phyloP scores from a whole-genome alignment of 2,797 vertebrate genomes.

The Microtus obscurus region DNA sequence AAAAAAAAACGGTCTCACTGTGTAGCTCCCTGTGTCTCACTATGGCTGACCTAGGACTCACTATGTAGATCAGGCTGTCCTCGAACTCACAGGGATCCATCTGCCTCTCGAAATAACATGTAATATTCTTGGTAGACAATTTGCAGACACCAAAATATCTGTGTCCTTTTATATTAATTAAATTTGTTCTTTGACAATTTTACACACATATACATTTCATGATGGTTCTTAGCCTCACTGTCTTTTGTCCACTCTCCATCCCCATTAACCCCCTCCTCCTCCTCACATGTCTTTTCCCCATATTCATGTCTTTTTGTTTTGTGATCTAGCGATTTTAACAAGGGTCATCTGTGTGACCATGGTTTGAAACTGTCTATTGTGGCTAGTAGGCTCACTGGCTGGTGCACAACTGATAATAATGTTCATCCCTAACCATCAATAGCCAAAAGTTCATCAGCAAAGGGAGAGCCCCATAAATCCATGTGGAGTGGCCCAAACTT shows the following conservation, averaged over 20 bases:
- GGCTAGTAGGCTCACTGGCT: neutral
- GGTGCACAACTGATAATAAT: neutral
- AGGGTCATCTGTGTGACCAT: neutral
- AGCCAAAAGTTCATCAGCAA: neutral
- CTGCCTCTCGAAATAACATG: neutral
- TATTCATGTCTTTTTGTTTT: neutral
- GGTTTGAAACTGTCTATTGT: neutral
- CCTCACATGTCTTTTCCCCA: neutral
- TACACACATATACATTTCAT: neutral
- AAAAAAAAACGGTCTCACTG: neutral
- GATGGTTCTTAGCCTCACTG: neutral
- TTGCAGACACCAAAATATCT: neutral
- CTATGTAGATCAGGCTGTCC: neutral
- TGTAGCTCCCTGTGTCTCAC: neutral
- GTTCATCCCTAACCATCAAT: neutral
- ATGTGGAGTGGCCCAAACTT: neutral
- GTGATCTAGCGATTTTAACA: neutral
- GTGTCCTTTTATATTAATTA: neutral
- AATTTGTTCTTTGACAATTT: neutral
- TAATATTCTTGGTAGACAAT: neutral
- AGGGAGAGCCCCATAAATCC: too few relatives aligned
- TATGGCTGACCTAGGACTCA: neutral
- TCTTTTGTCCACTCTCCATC: neutral
- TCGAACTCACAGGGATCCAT: neutral
- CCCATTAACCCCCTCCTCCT: neutral